Percentiles rank a stretch among this genome's conserved stretches.
Evolutionary conservation across 2,888 invertebrate genomes (phyloP).

Genomic region (Phlogophora meticulosa): DNA sequence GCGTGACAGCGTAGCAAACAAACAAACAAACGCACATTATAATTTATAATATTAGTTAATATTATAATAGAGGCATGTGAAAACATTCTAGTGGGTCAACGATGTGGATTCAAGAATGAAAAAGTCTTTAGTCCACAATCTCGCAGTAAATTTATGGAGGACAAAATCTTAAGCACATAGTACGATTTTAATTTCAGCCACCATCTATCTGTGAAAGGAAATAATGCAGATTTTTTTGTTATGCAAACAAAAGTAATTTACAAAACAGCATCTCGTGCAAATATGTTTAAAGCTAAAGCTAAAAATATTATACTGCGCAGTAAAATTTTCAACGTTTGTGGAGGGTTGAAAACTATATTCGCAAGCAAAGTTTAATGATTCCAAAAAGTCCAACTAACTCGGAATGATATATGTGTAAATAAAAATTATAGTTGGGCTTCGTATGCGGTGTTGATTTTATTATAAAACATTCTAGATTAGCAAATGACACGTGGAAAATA

Average conservation of each 20-base stretch:
- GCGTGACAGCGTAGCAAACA: too few species aligned
- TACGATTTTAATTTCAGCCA: too few species aligned
- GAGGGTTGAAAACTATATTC: slow-evolving; percentile 4
- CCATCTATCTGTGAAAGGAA: too few species aligned
- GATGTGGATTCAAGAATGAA: not conserved
- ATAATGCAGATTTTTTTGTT: too few species aligned
- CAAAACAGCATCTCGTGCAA: slow-evolving; percentile 1
- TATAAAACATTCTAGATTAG: too few species aligned
- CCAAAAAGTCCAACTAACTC: not conserved
- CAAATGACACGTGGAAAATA: too few species aligned
- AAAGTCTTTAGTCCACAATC: too few species aligned
- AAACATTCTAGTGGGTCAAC: not conserved
- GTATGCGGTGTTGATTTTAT: not conserved
- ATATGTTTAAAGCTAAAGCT: not conserved
- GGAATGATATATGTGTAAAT: not conserved
- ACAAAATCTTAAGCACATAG: too few species aligned
- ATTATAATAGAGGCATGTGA: not conserved
- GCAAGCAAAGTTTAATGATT: slow-evolving; percentile 16
- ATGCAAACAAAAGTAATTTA: not conserved
- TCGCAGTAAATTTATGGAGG: too few species aligned
- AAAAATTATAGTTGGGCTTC: not conserved
- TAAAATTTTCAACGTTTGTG: slow-evolving; percentile 9
- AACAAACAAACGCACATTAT: too few species aligned
- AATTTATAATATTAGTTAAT: too few species aligned
- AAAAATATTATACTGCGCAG: slow-evolving; percentile 3